Evolutionary conservation across 2,113 vertebrate species (phyloP).

Genomic region (Bos indicus): DNA sequence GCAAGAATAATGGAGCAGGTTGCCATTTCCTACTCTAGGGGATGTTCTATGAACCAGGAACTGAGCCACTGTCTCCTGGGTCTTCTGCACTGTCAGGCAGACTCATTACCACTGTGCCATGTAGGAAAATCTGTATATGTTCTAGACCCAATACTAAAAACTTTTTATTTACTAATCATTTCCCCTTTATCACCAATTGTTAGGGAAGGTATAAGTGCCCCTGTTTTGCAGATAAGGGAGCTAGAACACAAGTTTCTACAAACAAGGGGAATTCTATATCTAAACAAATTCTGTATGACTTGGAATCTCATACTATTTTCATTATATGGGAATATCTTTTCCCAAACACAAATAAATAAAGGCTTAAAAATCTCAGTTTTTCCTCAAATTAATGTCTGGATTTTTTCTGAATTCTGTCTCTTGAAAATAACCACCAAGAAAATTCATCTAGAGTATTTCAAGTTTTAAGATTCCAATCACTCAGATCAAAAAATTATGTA

Average conservation of each 20-base stretch:
- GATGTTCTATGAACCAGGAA: no score
- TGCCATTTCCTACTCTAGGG: no score
- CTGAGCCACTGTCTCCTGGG: no score
- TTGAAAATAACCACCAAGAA: neutral
- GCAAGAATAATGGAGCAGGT: no score
- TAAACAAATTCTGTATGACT: neutral
- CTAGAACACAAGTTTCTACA: neutral
- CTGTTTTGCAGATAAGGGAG: neutral
- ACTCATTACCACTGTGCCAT: no score
- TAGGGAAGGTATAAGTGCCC: neutral
- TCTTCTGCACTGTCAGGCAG: no score
- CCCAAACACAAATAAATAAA: neutral
- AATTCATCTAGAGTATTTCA: neutral
- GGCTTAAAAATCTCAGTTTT: neutral
- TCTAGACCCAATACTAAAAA: neutral
- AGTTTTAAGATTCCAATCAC: neutral
- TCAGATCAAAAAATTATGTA: neutral
- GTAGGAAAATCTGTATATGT: no score
- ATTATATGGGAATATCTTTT: neutral
- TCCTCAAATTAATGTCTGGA: neutral
- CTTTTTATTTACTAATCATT: neutral
- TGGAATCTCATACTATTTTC: neutral
- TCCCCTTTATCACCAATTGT: accelerated
- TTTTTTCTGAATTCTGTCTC: neutral
- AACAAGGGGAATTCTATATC: neutral